phyloP scores from a whole-genome alignment of 2,888 invertebrate species.

The Heteromurus nitidus region DNA sequence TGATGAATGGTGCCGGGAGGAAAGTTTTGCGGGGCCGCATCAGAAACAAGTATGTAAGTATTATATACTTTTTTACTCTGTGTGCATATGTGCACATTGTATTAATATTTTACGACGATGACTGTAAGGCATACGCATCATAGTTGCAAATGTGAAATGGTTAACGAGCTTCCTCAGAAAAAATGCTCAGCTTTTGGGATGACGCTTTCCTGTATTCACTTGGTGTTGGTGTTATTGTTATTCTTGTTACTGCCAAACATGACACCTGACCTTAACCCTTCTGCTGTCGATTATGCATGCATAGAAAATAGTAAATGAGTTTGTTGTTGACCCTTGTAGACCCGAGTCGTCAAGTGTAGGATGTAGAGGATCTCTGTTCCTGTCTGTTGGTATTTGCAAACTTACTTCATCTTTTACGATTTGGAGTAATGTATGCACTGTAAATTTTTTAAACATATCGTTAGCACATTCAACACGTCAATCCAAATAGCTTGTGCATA shows the following conservation, averaged over 20 bases:
- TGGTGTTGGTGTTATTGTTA: conserved; percentile 31
- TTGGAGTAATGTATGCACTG: conserved; percentile 5
- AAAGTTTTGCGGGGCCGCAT: background rate
- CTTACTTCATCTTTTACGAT: background rate
- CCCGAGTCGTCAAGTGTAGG: background rate
- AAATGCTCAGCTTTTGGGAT: too few species aligned
- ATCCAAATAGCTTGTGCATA: too few species aligned
- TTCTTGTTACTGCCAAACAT: conserved; percentile 31
- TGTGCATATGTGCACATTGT: too few species aligned
- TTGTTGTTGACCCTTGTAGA: conserved; percentile 1
- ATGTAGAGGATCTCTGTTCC: background rate
- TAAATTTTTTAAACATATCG: background rate
- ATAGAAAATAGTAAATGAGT: conserved; percentile 25
- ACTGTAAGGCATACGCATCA: too few species aligned
- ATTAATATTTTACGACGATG: too few species aligned
- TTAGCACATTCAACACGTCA: too few species aligned
- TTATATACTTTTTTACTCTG: too few species aligned
- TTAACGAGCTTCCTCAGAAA: too few species aligned
- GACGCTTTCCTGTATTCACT: too few species aligned
- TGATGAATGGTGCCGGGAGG: conserved; percentile 24
- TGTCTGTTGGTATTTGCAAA: conserved; percentile 30
- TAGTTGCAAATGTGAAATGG: too few species aligned
- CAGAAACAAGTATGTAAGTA: too few species aligned
- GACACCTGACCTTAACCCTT: conserved; percentile 39
- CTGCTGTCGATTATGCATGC: conserved; percentile 29